Base-by-base conservation (phyloP, 2,888 invertebrate species). In the Catocala fraxini region DNA sequence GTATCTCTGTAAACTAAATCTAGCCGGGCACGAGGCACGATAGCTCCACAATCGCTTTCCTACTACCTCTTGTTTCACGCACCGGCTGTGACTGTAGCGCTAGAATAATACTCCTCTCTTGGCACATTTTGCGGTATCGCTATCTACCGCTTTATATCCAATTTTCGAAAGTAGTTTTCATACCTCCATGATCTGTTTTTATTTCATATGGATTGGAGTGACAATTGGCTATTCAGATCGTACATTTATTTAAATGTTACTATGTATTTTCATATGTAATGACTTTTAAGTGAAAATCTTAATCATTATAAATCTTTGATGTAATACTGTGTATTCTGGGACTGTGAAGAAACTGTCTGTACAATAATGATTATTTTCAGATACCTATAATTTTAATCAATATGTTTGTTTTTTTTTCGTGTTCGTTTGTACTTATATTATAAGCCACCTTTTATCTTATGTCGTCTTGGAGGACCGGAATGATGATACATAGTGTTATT, bases 61-160 rank as follows among this genome's bases (percentile, higher is more conserved):
- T 79, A 82, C 83, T 83, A 80, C 79, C 87, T 86, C 86, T 89
- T 87, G 86, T 89, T 89, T 88, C 87, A 89, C 86, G 88, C 88
- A 86, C 82, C 88, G 87, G 82, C 84, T 87, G 84, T 82, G 73
- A 81, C 83, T 86, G 75, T 75, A 83, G 82, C 79, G 75, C 79
- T 80, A 79, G 71, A 81, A 84, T 81, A 85, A 81, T 82, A 83
- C 73, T 70, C 71, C 55, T 59, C 59, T 69, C 68, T 68, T 67
- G 69, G 69, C 62, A 71, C 71, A 69, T 59, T 73, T 56, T 68
- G 63, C 62, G 66, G 70, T 63, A 74, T 58, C 60, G 53, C 53
- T 68, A 65, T 63, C 43, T 57, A 52, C 13, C 54, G 57, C 51
- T 65, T 62, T 63, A 60, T 65, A 58, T 61, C 57, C 65, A 62